Conservation (phyloP, 2,888 invertebrate species). For the Acrobasis suavella region DNA sequence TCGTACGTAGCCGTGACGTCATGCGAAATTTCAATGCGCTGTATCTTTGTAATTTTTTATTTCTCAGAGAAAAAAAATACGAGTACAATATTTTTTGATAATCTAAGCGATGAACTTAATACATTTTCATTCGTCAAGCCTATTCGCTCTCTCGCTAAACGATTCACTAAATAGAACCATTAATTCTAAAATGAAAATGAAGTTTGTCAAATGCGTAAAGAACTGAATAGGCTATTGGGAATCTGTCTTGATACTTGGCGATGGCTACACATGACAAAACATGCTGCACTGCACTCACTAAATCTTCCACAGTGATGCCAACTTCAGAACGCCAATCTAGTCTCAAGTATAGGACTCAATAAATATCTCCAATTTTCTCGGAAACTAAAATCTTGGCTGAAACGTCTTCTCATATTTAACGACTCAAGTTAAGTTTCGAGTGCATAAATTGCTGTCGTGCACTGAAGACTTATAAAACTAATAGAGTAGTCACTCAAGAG, state of each 20-base stretch:
- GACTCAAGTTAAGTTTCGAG: no score
- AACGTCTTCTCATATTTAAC: conserved; percentile 15
- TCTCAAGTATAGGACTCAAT: conserved; percentile 9
- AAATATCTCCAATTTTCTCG: conserved; percentile 14
- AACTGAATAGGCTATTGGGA: neutral
- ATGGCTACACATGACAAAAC: neutral
- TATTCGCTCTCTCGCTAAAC: no score
- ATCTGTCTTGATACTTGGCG: neutral
- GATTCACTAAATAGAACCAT: no score
- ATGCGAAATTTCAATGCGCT: no score
- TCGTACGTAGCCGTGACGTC: no score
- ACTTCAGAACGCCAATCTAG: conserved; percentile 13
- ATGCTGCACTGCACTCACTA: neutral
- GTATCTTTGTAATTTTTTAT: no score
- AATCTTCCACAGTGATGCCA: neutral
- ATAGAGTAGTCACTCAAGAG: neutral
- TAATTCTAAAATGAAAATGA: no score
- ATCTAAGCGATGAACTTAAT: no score
- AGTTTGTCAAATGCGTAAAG: no score
- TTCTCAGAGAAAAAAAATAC: no score
- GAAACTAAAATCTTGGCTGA: conserved; percentile 16
- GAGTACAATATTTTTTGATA: no score
- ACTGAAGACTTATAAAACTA: neutral
- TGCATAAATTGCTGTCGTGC: neutral
- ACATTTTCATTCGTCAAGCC: no score